Percentiles rank a stretch among this genome's conserved stretches.
Conservation (phyloP, 2,888 invertebrate species). For the Subacronicta megacephala region DNA sequence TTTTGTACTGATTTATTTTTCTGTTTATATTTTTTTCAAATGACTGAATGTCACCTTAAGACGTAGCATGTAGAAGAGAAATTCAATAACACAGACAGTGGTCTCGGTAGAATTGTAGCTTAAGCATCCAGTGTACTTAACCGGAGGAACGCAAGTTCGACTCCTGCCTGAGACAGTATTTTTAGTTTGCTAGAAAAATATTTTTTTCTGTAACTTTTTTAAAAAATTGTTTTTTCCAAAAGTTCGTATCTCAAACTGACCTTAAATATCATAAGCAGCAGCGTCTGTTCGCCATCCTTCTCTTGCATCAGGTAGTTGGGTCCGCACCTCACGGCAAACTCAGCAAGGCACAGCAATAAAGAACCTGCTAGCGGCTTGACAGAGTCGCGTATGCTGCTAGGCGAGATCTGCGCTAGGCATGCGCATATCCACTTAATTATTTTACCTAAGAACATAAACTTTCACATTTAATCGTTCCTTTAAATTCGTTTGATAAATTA, state of each 20-base stretch:
- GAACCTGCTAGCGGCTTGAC: constrained; percentile 93
- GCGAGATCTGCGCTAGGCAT: constrained; percentile 84
- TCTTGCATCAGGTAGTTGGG: constrained; percentile 90
- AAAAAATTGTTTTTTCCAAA: too few relatives aligned
- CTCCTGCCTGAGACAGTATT: too few relatives aligned
- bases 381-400: constrained; percentile 89
- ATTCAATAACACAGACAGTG: too few relatives aligned
- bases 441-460: constrained; percentile 75
- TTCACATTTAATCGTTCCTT: neutral
- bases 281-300: constrained; percentile 81
- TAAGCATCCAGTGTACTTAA: too few relatives aligned
- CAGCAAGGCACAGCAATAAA: constrained; percentile 96
- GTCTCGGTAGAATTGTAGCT: too few relatives aligned
- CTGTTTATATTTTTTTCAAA: neutral
- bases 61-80: too few relatives aligned
- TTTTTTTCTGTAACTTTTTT: too few relatives aligned
- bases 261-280: constrained; percentile 93
- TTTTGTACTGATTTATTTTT: constrained; percentile 27
- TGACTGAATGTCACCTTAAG: neutral
- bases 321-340: constrained; percentile 97
- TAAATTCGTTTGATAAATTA: neutral
- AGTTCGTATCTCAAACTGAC: constrained; percentile 72
- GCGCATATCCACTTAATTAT: constrained; percentile 90
- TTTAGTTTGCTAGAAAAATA: too few relatives aligned
- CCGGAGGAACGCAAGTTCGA: too few relatives aligned